Base-by-base conservation (phyloP, 2,797 vertebrate species). In the Sebastes steindachneri region DNA sequence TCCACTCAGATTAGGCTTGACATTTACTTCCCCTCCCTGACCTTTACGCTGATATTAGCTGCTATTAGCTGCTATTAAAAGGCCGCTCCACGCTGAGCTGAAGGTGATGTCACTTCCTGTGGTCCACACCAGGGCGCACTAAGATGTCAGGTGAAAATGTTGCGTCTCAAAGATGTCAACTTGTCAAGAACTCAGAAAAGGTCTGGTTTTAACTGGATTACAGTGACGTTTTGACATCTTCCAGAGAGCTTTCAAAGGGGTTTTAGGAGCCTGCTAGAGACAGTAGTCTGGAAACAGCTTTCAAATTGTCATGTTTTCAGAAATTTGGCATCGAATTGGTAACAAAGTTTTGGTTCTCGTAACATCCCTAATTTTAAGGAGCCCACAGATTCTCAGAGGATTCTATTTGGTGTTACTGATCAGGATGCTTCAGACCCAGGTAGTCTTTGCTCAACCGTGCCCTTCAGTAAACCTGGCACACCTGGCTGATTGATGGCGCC, bases 1-100 rank as follows among this genome's bases (percentile, higher is more conserved):
- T 66, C 26, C 2, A 23, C 86, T 82, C 68, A 73, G 78, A 87
- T 86, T 73, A 85, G 79, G 15, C 41, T 2, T 89, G 89, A 90
- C 88, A 88, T 90, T 90, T 86, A 33, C 74, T 21, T 68, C 68
- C 71, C 68, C 64, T 62, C 2, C 23, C 59, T 65, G 89, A 89
- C 88, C 90, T 92, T 90, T 88, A 23, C 75, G 23, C 57, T 29
- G 35, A 60, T 67, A 76, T 77, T 63, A 81, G 75, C 76, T 29
- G 35, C 60, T 67, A 76, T 77, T 63, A 81, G 75, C 76, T 26
- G 78, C 80, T 45, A 48, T 82, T 79, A 76, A 80, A 51, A 68
- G 31, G 51, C 14, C 2, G 28, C 9, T 53, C 54, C 70, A 8
- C 15, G 45, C 68, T 26, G 62, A 55, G 64, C 14, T 74, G 9